Evolutionary conservation across 2,888 invertebrate genomes (phyloP).

Genomic region (Phortica magna): DNA sequence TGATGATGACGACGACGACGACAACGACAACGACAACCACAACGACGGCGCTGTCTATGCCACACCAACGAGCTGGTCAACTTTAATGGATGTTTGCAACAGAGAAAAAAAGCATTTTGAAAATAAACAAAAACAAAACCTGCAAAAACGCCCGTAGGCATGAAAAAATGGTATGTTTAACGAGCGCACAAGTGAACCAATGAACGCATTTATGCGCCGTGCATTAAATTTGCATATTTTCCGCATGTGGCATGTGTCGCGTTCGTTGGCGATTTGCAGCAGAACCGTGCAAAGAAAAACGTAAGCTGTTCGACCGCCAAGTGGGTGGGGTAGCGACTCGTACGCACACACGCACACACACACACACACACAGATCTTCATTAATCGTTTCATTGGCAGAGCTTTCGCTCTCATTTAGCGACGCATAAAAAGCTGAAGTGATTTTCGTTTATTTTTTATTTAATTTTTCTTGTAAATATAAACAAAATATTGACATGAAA

Average conservation of each 20-base stretch:
- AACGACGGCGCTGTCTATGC: neutral
- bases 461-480: constrained; percentile 43
- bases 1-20: neutral
- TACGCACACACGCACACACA: neutral
- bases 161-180: constrained; percentile 13
- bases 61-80: constrained; percentile 37
- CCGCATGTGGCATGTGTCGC: constrained; percentile 57
- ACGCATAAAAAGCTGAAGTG: neutral
- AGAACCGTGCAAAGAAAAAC: neutral
- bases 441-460: neutral
- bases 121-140: constrained; percentile 1
- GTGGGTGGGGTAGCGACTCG: neutral
- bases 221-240: constrained; percentile 66
- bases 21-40: neutral
- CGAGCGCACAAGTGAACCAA: constrained; percentile 23
- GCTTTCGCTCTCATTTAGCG: constrained; percentile 29
- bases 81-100: constrained; percentile 30
- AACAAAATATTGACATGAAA: constrained; percentile 70
- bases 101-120: neutral
- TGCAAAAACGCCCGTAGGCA: constrained; percentile 26
- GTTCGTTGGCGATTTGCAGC: constrained; percentile 17
- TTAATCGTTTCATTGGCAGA: no score
- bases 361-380: neutral
- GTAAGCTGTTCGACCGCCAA: neutral
- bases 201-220: constrained; percentile 30